Base-by-base conservation (phyloP, 1,140 invertebrate species). In the Gerris buenoi region DNA sequence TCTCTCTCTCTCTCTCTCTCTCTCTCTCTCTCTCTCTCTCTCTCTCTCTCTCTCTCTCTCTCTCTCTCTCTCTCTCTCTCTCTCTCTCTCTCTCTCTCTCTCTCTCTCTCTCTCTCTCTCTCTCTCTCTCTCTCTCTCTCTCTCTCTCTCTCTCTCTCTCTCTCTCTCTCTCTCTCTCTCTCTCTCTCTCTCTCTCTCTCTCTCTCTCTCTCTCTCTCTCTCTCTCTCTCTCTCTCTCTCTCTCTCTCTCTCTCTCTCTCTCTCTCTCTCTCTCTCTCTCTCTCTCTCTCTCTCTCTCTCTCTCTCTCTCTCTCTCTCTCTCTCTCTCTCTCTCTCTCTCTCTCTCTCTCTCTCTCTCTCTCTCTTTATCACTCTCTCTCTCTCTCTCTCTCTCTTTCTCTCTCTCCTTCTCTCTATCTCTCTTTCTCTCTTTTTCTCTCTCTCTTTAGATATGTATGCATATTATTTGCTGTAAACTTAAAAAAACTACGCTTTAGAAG, bases 21-120 rank as follows among this genome's bases (percentile, higher is more conserved):
- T 60, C 59, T 60, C 59, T 60, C 59, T 13, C 59, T 60, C 59
- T 60, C 59, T 60, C 59, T 13, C 5, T 60, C 59, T 60, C 59
- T 60, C 59, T 60, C 59, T 60, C 59, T 60, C 59, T 60, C 59
- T 60, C 59, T 60, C 59, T 60, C 59, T 60, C 59, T 60, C 59
- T 60, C 5, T 60, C 59, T 60, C 59, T 60, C 59, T 60, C 59
- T 60, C 59, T 60, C 59, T 60, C 59, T 22, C 10, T 60, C 59
- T 5, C 22, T 22, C 59, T 60, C 59, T 60, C 59, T 60, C 59
- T 60, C 22, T 60, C 59, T 60, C 59, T 60, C 59, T 60, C 59
- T 13, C 59, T 56, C 10, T 56, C 10, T 13, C n/a, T 56, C 10
- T 56, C 46, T 56, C 46, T 56, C 46, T 56, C 46, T 56, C 46